Percentiles rank a stretch among this genome's conserved stretches.
Evolutionary conservation across 2,113 vertebrate species (phyloP).

Genomic region (Podiceps cristatus): DNA sequence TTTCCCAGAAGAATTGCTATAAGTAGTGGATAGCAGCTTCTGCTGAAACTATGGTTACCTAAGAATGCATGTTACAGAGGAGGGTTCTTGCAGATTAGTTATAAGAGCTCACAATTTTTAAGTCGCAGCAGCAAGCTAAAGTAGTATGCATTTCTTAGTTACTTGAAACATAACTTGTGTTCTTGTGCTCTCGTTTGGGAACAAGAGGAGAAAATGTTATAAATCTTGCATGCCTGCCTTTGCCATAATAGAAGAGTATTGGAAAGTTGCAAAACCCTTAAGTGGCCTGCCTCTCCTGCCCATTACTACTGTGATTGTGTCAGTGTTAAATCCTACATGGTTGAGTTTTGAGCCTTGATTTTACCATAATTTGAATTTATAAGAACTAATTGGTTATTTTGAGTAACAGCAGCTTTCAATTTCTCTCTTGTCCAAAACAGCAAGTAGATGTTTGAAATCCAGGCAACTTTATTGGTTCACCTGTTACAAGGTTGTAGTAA

Average conservation of each 20-base stretch:
- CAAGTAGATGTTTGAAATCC: neutral
- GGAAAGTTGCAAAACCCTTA: neutral
- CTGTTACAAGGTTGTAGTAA: neutral
- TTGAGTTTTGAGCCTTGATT: neutral
- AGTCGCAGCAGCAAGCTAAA: neutral
- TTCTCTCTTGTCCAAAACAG: neutral
- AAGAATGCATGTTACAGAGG: neutral
- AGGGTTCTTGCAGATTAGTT: neutral
- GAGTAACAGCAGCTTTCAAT: neutral
- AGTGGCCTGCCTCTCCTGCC: neutral
- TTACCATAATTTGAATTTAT: neutral
- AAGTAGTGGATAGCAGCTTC: neutral
- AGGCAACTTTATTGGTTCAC: neutral
- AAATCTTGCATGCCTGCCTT: conserved; percentile 20
- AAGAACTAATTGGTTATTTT: neutral
- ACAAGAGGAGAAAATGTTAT: neutral
- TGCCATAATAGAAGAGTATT: conserved; percentile 31
- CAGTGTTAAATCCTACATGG: neutral
- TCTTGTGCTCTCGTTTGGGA: conserved; percentile 27
- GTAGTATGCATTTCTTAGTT: neutral
- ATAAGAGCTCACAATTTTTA: neutral
- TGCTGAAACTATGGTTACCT: neutral
- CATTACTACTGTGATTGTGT: neutral
- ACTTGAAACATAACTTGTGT: neutral
- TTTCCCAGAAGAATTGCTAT: neutral